phyloP scores from a whole-genome alignment of 1,140 invertebrate species.

The Macrocentrus cingulum region DNA sequence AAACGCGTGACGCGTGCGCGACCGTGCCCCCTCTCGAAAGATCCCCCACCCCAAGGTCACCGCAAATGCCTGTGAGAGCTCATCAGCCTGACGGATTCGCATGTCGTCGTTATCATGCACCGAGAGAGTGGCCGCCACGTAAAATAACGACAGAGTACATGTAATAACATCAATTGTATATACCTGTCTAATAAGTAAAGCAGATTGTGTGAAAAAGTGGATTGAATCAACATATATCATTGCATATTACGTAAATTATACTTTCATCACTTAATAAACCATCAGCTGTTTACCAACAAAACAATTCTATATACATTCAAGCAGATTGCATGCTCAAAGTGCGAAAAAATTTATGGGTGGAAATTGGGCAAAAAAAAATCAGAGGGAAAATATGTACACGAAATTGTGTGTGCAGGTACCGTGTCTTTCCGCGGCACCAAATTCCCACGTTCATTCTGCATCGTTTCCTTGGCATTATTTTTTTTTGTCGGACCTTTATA shows the following conservation, averaged over 20 bases:
- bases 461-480: constrained; percentile 30
- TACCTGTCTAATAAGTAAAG: too few species aligned
- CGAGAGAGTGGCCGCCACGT: neutral
- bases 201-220: too few species aligned
- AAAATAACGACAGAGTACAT: too few species aligned
- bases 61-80: constrained; percentile 7
- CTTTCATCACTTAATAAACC: too few species aligned
- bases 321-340: too few species aligned
- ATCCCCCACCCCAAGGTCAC: constrained; percentile 10
- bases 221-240: too few species aligned
- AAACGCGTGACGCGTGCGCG: constrained; percentile 1
- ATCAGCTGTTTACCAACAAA: too few species aligned
- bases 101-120: constrained; percentile 17
- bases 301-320: too few species aligned
- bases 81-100: constrained; percentile 5
- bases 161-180: too few species aligned
- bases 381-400: neutral
- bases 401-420: constrained; percentile 25
- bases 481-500: neutral
- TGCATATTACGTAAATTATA: too few species aligned
- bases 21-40: neutral
- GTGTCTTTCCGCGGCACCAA: constrained; percentile 24
- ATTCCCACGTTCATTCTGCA: constrained; percentile 28
- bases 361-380: neutral
- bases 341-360: too few species aligned